Evolutionary conservation across 2,888 invertebrate species (phyloP), one percentile per base, ranked within the genome.

Genomic region (Andrena minutula): DNA sequence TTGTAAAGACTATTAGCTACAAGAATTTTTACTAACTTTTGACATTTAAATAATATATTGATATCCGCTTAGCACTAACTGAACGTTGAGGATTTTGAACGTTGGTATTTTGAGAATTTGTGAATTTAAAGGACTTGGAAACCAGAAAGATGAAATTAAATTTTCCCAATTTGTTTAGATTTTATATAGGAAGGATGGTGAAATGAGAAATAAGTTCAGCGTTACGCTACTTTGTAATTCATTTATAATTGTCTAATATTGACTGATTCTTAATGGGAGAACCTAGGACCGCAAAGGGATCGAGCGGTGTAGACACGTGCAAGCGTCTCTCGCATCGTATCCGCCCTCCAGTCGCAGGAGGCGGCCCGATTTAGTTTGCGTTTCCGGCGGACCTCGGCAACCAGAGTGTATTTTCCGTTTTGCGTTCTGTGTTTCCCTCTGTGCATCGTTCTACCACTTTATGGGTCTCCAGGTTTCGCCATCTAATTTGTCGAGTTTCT

Each of bases 401-500:
- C 53, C 32, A n/a, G 51, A 35, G 30, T 20, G 65, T 73, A 35
- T 35, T 69, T 69, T 64, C 51, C 49, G 32, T 28, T 56, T 20
- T 12, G 28, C 6, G 12, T 20, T n/a, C 47, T 8, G 41, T 49
- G n/a, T 47, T 56, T 3, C 32, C 20, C 32, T 61, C 32, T 61
- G 61, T 61, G 32, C 20, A 20, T n/a, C 20, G 49, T 16, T 20
- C 10, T 35, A 30, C 20, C 28, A 53, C 69, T 69, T 75, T 69
- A 63, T 41, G 53, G 23, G 47, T 10, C 41, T 53, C 30, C 51
- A n/a, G 20, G 23, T 63, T 70, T 70, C 70, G 8, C 28, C 60
- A 63, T 63, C 41, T 30, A 53, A 75, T 69, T 70, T 35, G 53
- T 16, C 41, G 41, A 75, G 28, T 47, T 41, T 8, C 30, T 41